Percentiles rank a stretch among this genome's conserved stretches.
Conservation (phyloP, 2,113 vertebrate genomes). For the Natator depressus region DNA sequence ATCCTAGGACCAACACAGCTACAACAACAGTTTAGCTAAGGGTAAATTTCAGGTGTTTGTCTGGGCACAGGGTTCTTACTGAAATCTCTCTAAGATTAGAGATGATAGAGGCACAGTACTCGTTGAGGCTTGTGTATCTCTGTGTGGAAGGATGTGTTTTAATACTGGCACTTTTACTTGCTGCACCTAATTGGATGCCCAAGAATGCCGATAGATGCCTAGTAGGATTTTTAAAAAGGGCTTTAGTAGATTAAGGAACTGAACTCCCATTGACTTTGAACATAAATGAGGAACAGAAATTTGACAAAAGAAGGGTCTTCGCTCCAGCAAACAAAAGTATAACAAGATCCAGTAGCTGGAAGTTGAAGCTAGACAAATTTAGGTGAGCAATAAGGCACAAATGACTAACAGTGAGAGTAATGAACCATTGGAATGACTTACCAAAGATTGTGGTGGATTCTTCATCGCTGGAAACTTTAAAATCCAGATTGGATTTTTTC, state of each 20-base stretch:
- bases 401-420: not conserved
- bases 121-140: not conserved
- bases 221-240: not conserved
- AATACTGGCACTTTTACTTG: not conserved
- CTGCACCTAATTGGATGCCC: not conserved
- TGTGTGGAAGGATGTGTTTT: not conserved
- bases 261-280: not conserved
- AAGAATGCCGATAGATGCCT: not conserved
- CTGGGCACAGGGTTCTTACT: not conserved
- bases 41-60: not conserved
- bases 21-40: not conserved
- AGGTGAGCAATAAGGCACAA: not conserved
- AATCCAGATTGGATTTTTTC: not conserved
- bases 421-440: not conserved
- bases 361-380: not conserved
- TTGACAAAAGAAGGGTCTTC: not conserved
- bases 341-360: not conserved
- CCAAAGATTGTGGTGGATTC: not conserved
- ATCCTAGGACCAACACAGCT: not conserved
- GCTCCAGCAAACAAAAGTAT: fast-evolving
- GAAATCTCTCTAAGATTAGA: not conserved
- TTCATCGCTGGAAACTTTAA: not conserved
- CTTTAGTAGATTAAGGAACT: not conserved
- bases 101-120: not conserved
- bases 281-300: not conserved